These are phyloP conservation scores for Dinothrombium tinctorium DNA, from an alignment of 1,140 invertebrate genomes.

Conservation along the genomic window DNA sequence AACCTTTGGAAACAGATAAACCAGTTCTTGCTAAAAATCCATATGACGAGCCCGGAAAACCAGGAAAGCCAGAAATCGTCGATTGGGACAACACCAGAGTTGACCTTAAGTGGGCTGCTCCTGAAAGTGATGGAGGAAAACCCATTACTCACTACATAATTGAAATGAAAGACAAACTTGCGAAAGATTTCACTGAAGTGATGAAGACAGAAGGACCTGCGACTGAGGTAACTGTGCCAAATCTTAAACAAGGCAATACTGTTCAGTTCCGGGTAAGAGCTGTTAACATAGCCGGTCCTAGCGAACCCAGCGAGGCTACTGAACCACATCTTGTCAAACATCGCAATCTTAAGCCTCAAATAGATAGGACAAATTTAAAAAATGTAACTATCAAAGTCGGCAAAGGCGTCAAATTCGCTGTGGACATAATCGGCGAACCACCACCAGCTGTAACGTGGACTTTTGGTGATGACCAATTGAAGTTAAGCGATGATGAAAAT, in stretches of 20 bases:
- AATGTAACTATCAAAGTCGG: constrained; percentile 43
- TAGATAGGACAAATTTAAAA: constrained; percentile 46
- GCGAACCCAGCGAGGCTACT: constrained; percentile 46
- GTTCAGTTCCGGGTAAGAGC: constrained; percentile 91
- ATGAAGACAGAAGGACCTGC: constrained; percentile 3
- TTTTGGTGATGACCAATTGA: constrained; percentile 27
- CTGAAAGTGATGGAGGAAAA: constrained; percentile 74
- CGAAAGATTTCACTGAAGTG: constrained; percentile 41
- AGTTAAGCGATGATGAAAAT: constrained; percentile 39
- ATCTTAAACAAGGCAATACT: constrained; percentile 73
- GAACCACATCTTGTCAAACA: constrained; percentile 7
- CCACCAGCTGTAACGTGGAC: constrained; percentile 64
- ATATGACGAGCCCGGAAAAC: constrained; percentile 74
- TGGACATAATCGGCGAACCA: constrained; percentile 85
- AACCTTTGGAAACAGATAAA: constrained; percentile 54
- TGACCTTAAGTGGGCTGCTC: constrained; percentile 76
- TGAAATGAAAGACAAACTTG: constrained; percentile 85
- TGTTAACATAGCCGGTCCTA: constrained; percentile 80
- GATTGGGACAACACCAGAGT: constrained; percentile 68
- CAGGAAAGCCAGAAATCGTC: constrained; percentile 66
- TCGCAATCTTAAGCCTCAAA: constrained; percentile 6
- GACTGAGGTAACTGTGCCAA: constrained; percentile 19
- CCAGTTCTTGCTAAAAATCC: constrained; percentile 81
- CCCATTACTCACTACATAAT: constrained; percentile 75
- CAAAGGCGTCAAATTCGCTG: constrained; percentile 47